Evolutionary conservation across 2,888 invertebrate genomes (phyloP).

Genomic region (Achlya flavicornis): DNA sequence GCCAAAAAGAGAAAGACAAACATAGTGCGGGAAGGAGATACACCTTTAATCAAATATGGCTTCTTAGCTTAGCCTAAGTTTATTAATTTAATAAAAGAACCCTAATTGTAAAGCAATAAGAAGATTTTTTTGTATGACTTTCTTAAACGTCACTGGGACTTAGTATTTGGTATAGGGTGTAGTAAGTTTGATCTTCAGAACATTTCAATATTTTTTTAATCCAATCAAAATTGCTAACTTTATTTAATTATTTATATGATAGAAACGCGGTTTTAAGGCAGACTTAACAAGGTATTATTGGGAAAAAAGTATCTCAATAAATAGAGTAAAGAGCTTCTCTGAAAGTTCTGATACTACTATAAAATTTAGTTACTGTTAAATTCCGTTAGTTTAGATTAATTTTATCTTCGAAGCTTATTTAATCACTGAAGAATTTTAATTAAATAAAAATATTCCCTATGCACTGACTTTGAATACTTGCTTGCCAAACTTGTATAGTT

Average conservation of each 20-base stretch:
- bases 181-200: background rate
- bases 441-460: background rate
- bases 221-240: background rate
- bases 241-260: background rate
- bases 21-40: too few relatives aligned
- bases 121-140: too few relatives aligned
- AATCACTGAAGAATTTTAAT: background rate
- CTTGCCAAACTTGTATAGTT: background rate
- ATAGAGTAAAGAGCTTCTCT: too few relatives aligned
- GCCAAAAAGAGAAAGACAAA: too few relatives aligned
- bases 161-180: too few relatives aligned
- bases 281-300: background rate
- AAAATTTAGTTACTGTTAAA: background rate
- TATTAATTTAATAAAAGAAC: too few relatives aligned
- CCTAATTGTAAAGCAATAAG: too few relatives aligned
- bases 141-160: too few relatives aligned
- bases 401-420: background rate
- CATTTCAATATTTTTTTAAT: background rate
- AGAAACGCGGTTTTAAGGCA: background rate
- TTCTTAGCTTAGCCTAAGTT: too few relatives aligned
- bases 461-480: background rate
- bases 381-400: constrained; percentile 3
- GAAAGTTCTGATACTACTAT: background rate
- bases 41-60: too few relatives aligned
- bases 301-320: too few relatives aligned